phyloP scores from a whole-genome alignment of 2,888 invertebrate species.

The Torymus texanus region DNA sequence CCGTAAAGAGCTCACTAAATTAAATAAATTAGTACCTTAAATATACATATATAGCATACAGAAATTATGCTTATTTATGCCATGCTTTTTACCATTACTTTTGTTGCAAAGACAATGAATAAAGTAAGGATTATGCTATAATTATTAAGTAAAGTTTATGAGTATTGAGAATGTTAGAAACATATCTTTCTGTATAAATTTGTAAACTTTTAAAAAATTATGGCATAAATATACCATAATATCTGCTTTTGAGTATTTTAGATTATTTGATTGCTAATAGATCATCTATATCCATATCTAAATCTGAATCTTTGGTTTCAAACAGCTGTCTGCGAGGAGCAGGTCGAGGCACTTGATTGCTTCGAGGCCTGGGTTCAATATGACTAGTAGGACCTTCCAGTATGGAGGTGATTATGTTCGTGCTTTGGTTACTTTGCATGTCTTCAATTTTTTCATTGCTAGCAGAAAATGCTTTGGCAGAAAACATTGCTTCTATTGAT shows the following conservation, averaged over 20 bases:
- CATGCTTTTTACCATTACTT: not conserved
- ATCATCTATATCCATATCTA: conserved; percentile 69
- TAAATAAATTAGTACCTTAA: no score
- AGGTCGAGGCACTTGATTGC: conserved; percentile 60
- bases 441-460: conserved; percentile 36
- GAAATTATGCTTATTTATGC: not conserved
- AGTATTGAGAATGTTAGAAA: not conserved
- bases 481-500: conserved; percentile 71
- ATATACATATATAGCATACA: no score
- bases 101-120: no score
- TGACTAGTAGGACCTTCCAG: conserved; percentile 55
- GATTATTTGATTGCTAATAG: conserved; percentile 65
- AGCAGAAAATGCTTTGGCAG: conserved; percentile 55
- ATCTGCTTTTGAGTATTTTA: conserved; percentile 4
- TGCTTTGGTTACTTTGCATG: conserved; percentile 37
- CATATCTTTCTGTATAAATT: not conserved
- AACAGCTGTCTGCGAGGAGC: conserved; percentile 62
- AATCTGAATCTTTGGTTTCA: conserved; percentile 63
- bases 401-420: conserved; percentile 53
- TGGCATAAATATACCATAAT: conserved; percentile 24
- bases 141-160: no score
- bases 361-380: conserved; percentile 32
- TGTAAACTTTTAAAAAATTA: not conserved
- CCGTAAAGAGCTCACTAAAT: conserved; percentile 5
- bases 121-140: no score